phyloP scores from a whole-genome alignment of 1,140 invertebrate species.

The Atopsyche davidsoni region DNA sequence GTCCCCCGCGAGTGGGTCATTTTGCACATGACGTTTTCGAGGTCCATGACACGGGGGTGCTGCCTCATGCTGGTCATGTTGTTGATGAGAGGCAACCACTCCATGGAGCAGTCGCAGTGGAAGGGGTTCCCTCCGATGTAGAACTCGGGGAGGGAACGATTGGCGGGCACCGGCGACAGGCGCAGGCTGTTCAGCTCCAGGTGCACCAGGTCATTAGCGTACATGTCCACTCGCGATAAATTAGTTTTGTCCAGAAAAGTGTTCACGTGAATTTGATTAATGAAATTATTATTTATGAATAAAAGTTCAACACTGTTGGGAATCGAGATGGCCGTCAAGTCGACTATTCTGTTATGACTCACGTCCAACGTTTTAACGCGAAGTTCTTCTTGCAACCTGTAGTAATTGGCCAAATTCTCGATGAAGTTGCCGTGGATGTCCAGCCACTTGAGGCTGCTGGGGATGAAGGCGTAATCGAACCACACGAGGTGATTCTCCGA shows the following conservation, averaged over 20 bases:
- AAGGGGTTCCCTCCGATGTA: conserved; percentile 86
- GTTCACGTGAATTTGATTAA: conserved; percentile 70
- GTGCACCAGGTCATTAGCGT: conserved; percentile 76
- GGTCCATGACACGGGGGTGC: conserved; percentile 79
- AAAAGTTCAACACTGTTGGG: conserved; percentile 85
- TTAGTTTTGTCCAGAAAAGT: conserved; percentile 81
- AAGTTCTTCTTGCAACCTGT: conserved; percentile 72
- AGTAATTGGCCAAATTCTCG: conserved; percentile 78
- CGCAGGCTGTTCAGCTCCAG: conserved; percentile 75
- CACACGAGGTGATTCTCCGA: conserved; percentile 85
- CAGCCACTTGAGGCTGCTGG: conserved; percentile 81
- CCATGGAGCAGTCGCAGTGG: conserved; percentile 87
- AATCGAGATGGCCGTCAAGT: conserved; percentile 71
- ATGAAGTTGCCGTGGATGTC: conserved; percentile 86
- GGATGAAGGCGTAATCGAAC: conserved; percentile 87
- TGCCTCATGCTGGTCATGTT: conserved; percentile 73
- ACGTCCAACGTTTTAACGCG: conserved; percentile 77
- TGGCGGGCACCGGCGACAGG: conserved; percentile 61
- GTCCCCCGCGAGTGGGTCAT: conserved; percentile 68
- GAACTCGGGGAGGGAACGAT: conserved; percentile 72
- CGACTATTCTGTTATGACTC: conserved; percentile 78
- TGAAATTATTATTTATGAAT: conserved; percentile 86
- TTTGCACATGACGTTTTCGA: conserved; percentile 78
- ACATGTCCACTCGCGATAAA: conserved; percentile 80
- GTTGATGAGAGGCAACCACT: conserved; percentile 83